A percentile compares a stretch with the other conserved stretches of the same genome.
Conservation (phyloP, 2,113 vertebrate species). For the Sitta europaea region DNA sequence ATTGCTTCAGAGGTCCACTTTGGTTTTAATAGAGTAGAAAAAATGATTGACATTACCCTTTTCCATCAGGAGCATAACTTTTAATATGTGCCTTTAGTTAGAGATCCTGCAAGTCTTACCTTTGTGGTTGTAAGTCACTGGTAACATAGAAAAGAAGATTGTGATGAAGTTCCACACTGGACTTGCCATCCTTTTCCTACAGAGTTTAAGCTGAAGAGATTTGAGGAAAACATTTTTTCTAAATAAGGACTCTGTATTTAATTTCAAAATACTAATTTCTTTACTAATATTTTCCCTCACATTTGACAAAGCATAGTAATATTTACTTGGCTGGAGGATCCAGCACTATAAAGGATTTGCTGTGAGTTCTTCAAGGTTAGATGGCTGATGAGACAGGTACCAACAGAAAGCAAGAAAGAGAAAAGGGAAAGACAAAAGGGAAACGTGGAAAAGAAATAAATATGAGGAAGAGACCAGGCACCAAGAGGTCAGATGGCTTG, state of each 20-base stretch:
- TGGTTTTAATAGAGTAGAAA: background rate
- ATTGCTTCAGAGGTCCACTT: background rate
- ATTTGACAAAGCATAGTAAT: background rate
- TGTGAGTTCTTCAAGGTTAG: background rate
- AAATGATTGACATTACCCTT: background rate
- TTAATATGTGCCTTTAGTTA: background rate
- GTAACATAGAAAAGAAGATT: background rate
- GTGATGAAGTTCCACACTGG: background rate
- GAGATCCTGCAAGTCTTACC: background rate
- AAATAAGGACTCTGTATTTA: background rate
- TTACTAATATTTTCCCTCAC: background rate
- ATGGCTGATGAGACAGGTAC: background rate
- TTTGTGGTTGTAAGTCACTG: background rate
- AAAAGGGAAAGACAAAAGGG: background rate
- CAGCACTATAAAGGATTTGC: background rate
- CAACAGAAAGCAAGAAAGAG: background rate
- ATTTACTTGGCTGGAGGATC: background rate
- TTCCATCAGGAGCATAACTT: background rate
- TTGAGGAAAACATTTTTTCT: background rate
- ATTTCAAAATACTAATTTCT: background rate
- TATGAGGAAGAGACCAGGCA: background rate
- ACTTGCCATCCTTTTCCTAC: background rate
- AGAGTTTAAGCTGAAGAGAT: background rate
- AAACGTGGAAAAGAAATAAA: background rate
- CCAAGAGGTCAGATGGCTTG: background rate